Evolutionary conservation across 92 coral and sea anemone species (phyloP), one percentile per base, ranked within the genome.

Genomic region (Galaxea fascicularis): DNA sequence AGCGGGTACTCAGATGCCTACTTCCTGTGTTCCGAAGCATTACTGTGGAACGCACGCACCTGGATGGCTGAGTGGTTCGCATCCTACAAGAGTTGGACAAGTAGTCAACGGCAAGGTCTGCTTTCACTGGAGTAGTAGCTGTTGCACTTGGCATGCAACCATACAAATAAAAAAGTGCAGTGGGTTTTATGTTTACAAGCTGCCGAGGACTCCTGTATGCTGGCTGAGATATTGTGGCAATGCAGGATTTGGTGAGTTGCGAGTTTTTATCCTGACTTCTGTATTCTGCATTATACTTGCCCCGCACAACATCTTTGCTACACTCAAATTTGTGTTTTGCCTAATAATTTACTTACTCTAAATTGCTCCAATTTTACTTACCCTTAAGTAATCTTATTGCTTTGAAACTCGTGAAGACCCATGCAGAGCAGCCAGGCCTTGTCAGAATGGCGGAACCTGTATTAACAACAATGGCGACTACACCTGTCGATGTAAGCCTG

Each of bases 41-140:
- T 67, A 85, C 58, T 89, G 92, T 57, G 92, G 92, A 47, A 89
- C 89, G 21, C 88, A 76, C 39, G 82, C 92, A 17, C 83, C 91
- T 16, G 91, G 91, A 41, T 88, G 91, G 91, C 14, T 88, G 56
- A 29, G 65, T 4, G 84, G 85, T 0, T 27, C 85, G 9, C 92
- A 76, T 83, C 92, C 92, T 31, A 68, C 59, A 16, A 62, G 47
- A 26, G 84, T 79, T 16, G 83, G 85, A 10, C 79, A 86, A 45
- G 45, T 71, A 30, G 77, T 88, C 15, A 76, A 49, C 10, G 78
- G 84, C 11, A 88, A 53, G n/a, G 92, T 88, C 0, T 88, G 92
- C 27, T 88, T 73, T 31, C 83, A 84, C 75, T 83, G 88, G 88
- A 22, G 67, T 4, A 41, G 31, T 0, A 71, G 69, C 35, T 83